phyloP scores from a whole-genome alignment of 2,797 vertebrate species.

The Glyptemys insculpta region DNA sequence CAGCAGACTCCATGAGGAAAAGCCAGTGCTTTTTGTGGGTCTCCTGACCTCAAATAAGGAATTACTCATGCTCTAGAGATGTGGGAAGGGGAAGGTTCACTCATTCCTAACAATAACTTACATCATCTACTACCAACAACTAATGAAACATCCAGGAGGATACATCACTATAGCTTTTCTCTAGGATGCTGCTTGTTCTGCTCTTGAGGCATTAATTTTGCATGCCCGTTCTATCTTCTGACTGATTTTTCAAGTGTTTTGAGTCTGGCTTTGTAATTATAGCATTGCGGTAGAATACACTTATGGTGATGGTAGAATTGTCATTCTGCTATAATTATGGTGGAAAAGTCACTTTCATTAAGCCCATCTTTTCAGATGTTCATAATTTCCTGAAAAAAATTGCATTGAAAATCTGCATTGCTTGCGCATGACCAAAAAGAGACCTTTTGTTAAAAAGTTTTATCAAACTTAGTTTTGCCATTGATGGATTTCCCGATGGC shows the following conservation, averaged over 20 bases:
- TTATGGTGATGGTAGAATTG: neutral
- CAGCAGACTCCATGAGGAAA: neutral
- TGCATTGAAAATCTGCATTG: neutral
- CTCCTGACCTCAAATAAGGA: neutral
- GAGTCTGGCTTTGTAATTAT: neutral
- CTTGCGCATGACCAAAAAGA: neutral
- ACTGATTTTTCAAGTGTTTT: neutral
- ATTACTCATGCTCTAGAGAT: neutral
- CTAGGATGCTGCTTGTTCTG: neutral
- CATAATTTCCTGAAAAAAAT: neutral
- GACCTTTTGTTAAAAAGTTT: neutral
- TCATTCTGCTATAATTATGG: neutral
- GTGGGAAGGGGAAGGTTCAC: neutral
- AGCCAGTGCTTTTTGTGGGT: neutral
- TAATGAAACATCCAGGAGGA: neutral
- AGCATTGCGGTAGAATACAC: neutral
- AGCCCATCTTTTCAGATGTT: neutral
- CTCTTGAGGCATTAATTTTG: neutral
- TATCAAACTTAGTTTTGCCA: neutral
- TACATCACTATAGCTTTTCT: neutral
- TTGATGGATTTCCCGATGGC: neutral
- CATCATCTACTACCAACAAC: neutral
- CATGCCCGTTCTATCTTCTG: neutral
- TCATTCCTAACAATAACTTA: neutral
- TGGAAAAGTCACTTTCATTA: slow-evolving; percentile 8